Evolutionary conservation across 2,888 invertebrate genomes (phyloP), one percentile per base, ranked within the genome.

Genomic region (Amblyjoppa fuscipennis): DNA sequence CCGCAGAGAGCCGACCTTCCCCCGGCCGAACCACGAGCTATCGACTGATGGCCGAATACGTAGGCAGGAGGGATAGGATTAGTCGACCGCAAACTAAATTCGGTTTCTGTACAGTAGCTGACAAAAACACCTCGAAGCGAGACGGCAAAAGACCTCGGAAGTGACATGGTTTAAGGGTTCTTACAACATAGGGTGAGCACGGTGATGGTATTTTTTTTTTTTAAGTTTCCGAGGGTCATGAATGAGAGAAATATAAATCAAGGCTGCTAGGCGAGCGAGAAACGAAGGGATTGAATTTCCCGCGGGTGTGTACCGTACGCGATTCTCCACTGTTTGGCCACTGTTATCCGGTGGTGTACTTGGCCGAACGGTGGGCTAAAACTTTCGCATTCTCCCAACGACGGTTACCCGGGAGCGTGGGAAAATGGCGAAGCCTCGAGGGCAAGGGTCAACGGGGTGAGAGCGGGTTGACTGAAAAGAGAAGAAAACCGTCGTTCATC

Each of bases 41-140:
- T 93, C 93, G 92, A 93, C 93, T 92, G 92, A 92, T 91, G 91
- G 91, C 45, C 13, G 53, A 91, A 92, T 92, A 59, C 59, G 59
- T 28, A 11, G 59, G 91, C 91, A 90, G 91, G 89, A 89, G 91
- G 75, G 90, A 91, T 91, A 90, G 92, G 92, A 93, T 93, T 93
- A 93, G 93, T 93, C 91, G 92, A 93, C 93, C 93, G 89, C 93
- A 92, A 91, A 92, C 93, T 92, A 93, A 93, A 93, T 93, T 93
- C 93, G 92, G 92, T 93, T 93, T 93, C 92, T 90, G 92, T 93
- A 91, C 91, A 92, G 92, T 92, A 91, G 89, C 90, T 89, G 89
- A 91, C 92, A 91, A 93, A 92, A 84, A 84, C 64, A 28, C 64
- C 28, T 51, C 1, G 25, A 13, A 53, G 68, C 20, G n/a, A 2